Evolutionary conservation across 2,797 vertebrate genomes (phyloP).

Genomic region (Hylomyscus alleni): DNA sequence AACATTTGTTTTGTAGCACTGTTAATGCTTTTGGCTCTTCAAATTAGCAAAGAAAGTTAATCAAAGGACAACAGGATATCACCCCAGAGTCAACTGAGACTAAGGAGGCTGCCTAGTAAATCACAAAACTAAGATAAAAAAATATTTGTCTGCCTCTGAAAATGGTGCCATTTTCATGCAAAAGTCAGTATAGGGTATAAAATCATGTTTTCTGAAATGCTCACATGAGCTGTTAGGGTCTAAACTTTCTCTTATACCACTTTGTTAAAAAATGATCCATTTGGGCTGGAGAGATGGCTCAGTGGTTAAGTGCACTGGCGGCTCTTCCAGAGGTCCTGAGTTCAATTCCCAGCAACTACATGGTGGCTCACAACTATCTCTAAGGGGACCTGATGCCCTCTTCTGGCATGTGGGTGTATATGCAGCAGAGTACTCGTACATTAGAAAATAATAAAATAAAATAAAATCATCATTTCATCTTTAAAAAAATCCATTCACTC

Average conservation of each 20-base stretch:
- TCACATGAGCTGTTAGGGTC: background rate
- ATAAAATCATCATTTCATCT: too few species aligned
- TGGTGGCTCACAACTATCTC: too few species aligned
- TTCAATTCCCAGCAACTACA: too few species aligned
- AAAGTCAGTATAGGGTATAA: background rate
- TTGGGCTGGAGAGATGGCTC: background rate
- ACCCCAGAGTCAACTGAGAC: background rate
- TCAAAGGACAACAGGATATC: background rate
- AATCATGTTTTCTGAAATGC: background rate
- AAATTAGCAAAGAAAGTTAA: slow-evolving; percentile 5
- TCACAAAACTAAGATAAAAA: background rate
- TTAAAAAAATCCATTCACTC: background rate
- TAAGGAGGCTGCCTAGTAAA: background rate
- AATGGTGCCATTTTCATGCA: background rate
- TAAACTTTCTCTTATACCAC: background rate
- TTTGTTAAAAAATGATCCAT: background rate
- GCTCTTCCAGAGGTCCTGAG: too few species aligned
- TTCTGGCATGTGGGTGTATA: too few species aligned
- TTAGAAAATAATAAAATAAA: too few species aligned
- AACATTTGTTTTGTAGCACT: slow-evolving; percentile 14
- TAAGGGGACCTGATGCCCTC: too few species aligned
- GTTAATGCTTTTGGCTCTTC: background rate
- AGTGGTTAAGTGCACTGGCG: too few species aligned
- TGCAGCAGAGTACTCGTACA: too few species aligned
- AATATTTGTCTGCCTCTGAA: background rate